Percentiles rank a stretch among this genome's conserved stretches.
These are phyloP conservation scores for Patella caerulea DNA, from an alignment of 2,888 invertebrate genomes.

Conservation along the genomic window DNA sequence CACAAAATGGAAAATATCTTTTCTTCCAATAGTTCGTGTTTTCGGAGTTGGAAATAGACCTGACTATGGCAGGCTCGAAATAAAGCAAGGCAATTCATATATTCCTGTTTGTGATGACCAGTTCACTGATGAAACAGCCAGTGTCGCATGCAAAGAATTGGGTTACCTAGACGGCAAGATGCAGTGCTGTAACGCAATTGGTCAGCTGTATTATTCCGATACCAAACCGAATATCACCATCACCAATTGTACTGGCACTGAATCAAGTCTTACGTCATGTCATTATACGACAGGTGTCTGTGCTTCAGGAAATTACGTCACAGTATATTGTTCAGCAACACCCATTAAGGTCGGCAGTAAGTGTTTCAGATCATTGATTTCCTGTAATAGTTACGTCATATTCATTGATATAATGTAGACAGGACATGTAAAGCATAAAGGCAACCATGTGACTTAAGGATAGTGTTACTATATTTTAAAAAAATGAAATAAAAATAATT, in stretches of 20 bases:
- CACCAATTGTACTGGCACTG: conserved; percentile 47
- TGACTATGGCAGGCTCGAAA: conserved; percentile 53
- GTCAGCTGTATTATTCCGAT: conserved; percentile 25
- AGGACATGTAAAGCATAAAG: no score
- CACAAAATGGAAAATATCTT: no score
- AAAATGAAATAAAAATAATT: no score
- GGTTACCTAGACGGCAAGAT: conserved; percentile 48
- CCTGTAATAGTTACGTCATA: no score
- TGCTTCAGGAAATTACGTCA: conserved; percentile 41
- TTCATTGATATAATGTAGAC: no score
- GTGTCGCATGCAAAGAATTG: conserved; percentile 50
- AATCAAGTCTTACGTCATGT: conserved; percentile 45
- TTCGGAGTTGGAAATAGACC: conserved; percentile 39
- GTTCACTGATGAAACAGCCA: conserved; percentile 45
- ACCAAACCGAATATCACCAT: conserved; percentile 33
- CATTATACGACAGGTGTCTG: conserved; percentile 29
- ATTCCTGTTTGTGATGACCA: conserved; percentile 52
- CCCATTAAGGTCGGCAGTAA: no score
- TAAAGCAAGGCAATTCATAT: conserved; percentile 52
- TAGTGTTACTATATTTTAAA: no score
- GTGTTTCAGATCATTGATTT: no score
- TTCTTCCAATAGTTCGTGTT: conserved; percentile 44
- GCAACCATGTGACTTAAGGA: no score
- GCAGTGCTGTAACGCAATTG: conserved; percentile 51
- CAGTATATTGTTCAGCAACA: conserved; percentile 46